Evolutionary conservation across 2,113 vertebrate genomes (phyloP), one percentile per base, ranked within the genome.

Genomic region (Recurvirostra avosetta): DNA sequence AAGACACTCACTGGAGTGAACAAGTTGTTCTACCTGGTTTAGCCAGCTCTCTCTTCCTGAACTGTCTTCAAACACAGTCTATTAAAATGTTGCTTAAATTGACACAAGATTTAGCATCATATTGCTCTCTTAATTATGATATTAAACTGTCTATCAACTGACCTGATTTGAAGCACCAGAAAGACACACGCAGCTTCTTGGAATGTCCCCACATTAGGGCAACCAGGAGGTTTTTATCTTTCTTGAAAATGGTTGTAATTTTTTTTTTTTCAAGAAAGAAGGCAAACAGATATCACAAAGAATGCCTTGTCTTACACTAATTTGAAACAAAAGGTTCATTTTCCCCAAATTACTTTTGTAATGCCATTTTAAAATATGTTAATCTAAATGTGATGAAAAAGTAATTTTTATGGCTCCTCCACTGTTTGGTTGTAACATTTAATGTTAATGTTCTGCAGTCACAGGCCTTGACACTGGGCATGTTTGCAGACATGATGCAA

Each of bases 401-500:
- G 6, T 20, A 30, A 45, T 79, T 75, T 65, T 75, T 94, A 86
- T 29, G 36, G 36, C 19, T 84, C 13, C 49, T 58, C 20, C 34
- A 26, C 34, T 68, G 66, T 88, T 86, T 75, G 32, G 25, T 59
- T 68, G 27, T 15, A 79, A 53, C 58, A 88, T 53, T 58, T 61
- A 89, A 47, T 15, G 41, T 22, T 52, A 84, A 63, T 0, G 2
- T 58, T 78, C 34, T 50, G 70, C 70, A 94, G 0, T 61, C 80
- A 61, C 47, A 75, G 41, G 40, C 40, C 62, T 73, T 87, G 77
- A 82, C 52, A 56, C 22, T 7, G 56, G 65, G 43, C 32, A 36
- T 53, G 47, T 59, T 78, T 92, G 91, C 76, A 96, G 94, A 95
- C 76, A 75, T 61, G 77, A 92, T 85, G 91, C 89, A 92, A 68